phyloP scores from a whole-genome alignment of 1,140 invertebrate species.

The Apocrypta bakeri region DNA sequence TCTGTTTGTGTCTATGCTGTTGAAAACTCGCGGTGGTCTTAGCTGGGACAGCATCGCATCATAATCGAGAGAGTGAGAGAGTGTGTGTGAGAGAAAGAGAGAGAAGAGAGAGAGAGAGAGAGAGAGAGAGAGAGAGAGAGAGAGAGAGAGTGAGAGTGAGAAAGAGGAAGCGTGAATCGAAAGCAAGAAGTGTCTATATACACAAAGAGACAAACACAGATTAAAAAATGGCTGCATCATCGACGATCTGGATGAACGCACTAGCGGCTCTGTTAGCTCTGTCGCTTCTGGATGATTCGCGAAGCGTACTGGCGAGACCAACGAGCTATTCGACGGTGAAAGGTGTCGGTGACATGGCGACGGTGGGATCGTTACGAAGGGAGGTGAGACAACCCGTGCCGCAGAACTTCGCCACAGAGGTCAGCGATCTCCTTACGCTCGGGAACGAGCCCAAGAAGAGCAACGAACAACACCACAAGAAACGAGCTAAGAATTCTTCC shows the following conservation, averaged over 20 bases:
- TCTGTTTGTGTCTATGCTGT: not conserved
- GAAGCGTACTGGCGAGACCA: slow-evolving; percentile 45
- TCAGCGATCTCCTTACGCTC: slow-evolving; percentile 58
- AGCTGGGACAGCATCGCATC: too few relatives aligned
- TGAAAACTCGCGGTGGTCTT: not conserved
- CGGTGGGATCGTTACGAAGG: slow-evolving; percentile 54
- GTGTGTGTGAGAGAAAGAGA: not conserved
- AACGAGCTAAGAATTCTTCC: slow-evolving; percentile 60
- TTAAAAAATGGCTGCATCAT: slow-evolving; percentile 14
- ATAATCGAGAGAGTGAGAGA: not conserved
- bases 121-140: too few relatives aligned
- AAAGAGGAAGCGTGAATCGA: slow-evolving; percentile 19
- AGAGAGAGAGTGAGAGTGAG: not conserved
- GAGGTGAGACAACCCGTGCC: slow-evolving; percentile 60
- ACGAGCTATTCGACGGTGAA: slow-evolving; percentile 47
- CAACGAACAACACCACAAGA: slow-evolving; percentile 3
- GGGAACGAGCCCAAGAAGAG: slow-evolving; percentile 36
- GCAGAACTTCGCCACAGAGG: slow-evolving; percentile 49
- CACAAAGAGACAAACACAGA: slow-evolving; percentile 46
- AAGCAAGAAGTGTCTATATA: slow-evolving; percentile 52
- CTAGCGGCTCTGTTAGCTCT: slow-evolving; percentile 39
- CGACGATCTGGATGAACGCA: not conserved
- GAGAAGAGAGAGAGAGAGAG: slow-evolving; percentile 18
- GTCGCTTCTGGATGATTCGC: not conserved
- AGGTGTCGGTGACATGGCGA: slow-evolving; percentile 13